Evolutionary conservation across 2,797 vertebrate species (phyloP).

Genomic region (Amphiprion clarkii): DNA sequence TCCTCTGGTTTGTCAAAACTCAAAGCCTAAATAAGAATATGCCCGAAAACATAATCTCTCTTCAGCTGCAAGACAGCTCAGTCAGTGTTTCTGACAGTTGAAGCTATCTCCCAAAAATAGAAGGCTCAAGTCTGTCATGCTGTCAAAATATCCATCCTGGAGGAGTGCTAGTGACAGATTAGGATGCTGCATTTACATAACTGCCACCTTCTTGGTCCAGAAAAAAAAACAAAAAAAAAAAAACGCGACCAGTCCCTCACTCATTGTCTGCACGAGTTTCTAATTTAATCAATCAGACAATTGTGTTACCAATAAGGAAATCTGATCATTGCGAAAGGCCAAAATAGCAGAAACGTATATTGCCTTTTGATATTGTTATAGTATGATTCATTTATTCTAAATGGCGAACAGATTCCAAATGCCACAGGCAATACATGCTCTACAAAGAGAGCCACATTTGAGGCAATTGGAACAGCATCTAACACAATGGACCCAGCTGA

Average conservation of each 20-base stretch:
- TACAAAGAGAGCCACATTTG: conserved; percentile 58
- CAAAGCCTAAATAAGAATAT: conserved; percentile 44
- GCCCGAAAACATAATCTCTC: conserved; percentile 49
- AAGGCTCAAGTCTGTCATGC: conserved; percentile 68
- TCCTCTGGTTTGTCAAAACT: conserved; percentile 12
- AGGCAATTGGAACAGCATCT: conserved; percentile 62
- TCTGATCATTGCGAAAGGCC: conserved; percentile 6
- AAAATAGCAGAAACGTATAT: conserved; percentile 5
- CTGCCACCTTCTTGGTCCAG: conserved; percentile 62
- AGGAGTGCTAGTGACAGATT: conserved; percentile 70
- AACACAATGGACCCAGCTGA: conserved; percentile 60
- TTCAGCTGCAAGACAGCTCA: conserved; percentile 52
- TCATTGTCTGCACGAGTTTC: conserved; percentile 7
- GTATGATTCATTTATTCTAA: conserved; percentile 55
- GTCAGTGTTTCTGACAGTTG: conserved; percentile 67
- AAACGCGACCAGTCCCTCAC: conserved; percentile 19
- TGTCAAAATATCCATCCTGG: conserved; percentile 73
- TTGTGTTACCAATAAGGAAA: conserved; percentile 1
- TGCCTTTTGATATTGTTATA: conserved; percentile 10
- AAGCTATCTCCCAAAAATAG: conserved; percentile 68
- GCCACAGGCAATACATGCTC: conserved; percentile 63
- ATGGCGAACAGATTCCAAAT: conserved; percentile 56
- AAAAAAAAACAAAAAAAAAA: conserved; percentile 6
- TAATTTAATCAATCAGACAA: conserved; percentile 12
- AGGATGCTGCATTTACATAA: conserved; percentile 71